Evolutionary conservation across 2,797 vertebrate species (phyloP).

Genomic region (Craterocephalus amniculus): DNA sequence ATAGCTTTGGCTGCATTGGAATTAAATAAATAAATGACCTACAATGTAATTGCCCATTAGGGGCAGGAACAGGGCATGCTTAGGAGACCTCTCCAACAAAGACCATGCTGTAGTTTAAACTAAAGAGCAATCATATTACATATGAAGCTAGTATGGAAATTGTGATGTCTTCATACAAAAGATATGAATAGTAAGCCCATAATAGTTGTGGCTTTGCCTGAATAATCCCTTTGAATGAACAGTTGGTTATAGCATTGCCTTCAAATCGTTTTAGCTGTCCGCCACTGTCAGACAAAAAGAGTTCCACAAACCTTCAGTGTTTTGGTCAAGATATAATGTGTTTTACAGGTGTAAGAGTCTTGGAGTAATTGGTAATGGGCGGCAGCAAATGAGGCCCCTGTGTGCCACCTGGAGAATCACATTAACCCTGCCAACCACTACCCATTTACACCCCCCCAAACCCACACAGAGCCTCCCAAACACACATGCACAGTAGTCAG

Average conservation of each 20-base stretch:
- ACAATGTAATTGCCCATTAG: constrained; percentile 75
- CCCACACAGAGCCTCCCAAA: constrained; percentile 27
- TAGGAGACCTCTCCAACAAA: constrained; percentile 77
- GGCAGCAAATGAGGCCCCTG: constrained; percentile 57
- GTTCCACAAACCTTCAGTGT: constrained; percentile 67
- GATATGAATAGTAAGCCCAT: constrained; percentile 79
- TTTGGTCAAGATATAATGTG: constrained; percentile 74
- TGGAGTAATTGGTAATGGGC: constrained; percentile 68
- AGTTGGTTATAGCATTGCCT: constrained; percentile 76
- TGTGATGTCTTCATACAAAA: constrained; percentile 76
- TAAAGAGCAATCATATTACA: constrained; percentile 75
- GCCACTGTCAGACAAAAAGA: constrained; percentile 68
- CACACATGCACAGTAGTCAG: constrained; percentile 49
- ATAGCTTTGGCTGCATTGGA: constrained; percentile 71
- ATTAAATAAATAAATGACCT: constrained; percentile 74
- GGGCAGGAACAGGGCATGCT: constrained; percentile 73
- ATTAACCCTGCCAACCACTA: constrained; percentile 53
- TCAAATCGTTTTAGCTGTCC: constrained; percentile 77
- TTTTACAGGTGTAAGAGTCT: constrained; percentile 79
- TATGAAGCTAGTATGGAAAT: constrained; percentile 78
- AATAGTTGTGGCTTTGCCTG: constrained; percentile 80
- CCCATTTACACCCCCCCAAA: constrained; percentile 49
- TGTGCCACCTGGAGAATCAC: constrained; percentile 78
- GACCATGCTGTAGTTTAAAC: constrained; percentile 75
- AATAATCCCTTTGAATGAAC: constrained; percentile 78